phyloP scores from a whole-genome alignment of 2,888 invertebrate species.

The Entomobrya multifasciata region DNA sequence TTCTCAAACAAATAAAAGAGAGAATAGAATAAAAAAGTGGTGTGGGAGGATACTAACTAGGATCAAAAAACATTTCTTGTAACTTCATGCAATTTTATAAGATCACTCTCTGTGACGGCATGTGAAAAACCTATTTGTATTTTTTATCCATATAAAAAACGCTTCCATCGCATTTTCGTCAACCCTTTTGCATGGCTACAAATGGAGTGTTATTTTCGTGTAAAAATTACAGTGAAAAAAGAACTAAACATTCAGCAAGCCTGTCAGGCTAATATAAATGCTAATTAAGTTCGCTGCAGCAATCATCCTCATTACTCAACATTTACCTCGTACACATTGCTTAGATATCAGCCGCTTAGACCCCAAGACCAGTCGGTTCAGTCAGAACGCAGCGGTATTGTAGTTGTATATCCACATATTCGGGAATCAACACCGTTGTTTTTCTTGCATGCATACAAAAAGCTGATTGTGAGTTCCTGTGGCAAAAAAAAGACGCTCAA shows the following conservation, averaged over 20 bases:
- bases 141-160: not conserved
- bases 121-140: slow-evolving; percentile 26
- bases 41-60: slow-evolving; percentile 29
- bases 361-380: not conserved
- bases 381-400: not conserved
- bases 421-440: slow-evolving; percentile 26
- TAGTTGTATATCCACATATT: not conserved
- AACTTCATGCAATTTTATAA: slow-evolving; percentile 34
- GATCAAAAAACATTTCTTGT: not conserved
- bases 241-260: not conserved
- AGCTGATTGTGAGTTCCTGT: slow-evolving; percentile 13
- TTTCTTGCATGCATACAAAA: not conserved
- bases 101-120: slow-evolving; percentile 49
- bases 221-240: not conserved
- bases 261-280: slow-evolving; percentile 50
- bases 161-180: not conserved
- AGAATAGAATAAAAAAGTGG: not conserved
- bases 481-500: too few species aligned
- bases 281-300: slow-evolving; percentile 57
- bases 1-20: slow-evolving; percentile 29
- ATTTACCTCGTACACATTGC: slow-evolving; percentile 24
- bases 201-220: not conserved
- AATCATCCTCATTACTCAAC: slow-evolving; percentile 53
- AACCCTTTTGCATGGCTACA: not conserved
- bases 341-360: slow-evolving; percentile 15